phyloP scores from a whole-genome alignment of 1,140 invertebrate species.

The Ephestia elutella region DNA sequence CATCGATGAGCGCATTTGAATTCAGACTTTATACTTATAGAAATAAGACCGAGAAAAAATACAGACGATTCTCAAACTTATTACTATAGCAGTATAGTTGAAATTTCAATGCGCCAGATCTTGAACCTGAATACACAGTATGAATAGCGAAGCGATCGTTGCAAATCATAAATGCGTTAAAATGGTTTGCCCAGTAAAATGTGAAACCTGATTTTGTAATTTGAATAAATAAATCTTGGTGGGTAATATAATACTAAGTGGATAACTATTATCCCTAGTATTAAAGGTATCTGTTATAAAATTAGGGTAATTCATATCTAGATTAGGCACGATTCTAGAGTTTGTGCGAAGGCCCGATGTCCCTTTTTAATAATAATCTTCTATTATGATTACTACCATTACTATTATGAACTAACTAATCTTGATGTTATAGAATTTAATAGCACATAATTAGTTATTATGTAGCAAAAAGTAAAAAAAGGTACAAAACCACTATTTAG shows the following conservation, averaged over 20 bases:
- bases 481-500: no score
- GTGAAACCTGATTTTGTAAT: constrained; percentile 2
- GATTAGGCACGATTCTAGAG: no score
- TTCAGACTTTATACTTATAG: not conserved
- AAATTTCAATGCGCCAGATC: not conserved
- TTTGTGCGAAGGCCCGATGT: no score
- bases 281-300: not conserved
- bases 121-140: not conserved
- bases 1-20: not conserved
- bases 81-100: not conserved
- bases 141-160: not conserved
- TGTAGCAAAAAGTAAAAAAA: no score
- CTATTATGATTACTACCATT: no score
- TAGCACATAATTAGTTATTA: no score
- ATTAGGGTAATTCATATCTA: not conserved
- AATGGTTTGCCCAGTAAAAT: not conserved
- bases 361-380: no score
- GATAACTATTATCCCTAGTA: not conserved
- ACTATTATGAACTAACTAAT: no score
- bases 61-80: not conserved
- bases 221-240: not conserved
- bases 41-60: not conserved
- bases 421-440: no score
- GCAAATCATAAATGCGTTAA: constrained; percentile 3
- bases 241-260: no score